Percentiles rank a stretch among this genome's conserved stretches.
phyloP scores from a whole-genome alignment of 2,888 invertebrate species.

The Argyresthia albistria region DNA sequence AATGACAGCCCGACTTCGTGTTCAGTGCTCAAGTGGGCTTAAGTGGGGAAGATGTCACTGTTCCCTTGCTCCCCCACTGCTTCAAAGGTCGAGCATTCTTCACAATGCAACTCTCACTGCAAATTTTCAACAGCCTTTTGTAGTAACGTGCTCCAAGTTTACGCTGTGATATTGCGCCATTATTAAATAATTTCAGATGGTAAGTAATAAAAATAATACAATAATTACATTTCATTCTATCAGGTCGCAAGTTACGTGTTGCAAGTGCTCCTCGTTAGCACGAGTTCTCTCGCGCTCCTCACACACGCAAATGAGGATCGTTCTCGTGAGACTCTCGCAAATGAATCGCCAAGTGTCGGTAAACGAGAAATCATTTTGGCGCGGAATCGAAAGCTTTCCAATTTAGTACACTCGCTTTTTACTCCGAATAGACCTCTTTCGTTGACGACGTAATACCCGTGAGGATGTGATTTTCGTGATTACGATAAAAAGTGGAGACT shows the following conservation, averaged over 20 bases:
- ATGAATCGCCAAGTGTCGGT: slow-evolving; percentile 56
- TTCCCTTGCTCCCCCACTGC: slow-evolving; percentile 40
- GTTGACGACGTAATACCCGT: not conserved
- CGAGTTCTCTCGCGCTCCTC: slow-evolving; percentile 22
- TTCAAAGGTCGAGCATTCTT: slow-evolving; percentile 46
- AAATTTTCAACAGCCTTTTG: slow-evolving; percentile 55
- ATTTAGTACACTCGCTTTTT: slow-evolving; percentile 37
- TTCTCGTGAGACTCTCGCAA: slow-evolving; percentile 40
- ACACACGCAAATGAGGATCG: slow-evolving; percentile 55
- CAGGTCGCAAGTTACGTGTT: not conserved
- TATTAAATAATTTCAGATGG: not conserved
- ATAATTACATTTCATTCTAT: too few relatives aligned
- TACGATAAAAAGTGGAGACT: not conserved
- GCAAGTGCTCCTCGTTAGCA: slow-evolving; percentile 1
- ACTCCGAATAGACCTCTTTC: slow-evolving; percentile 13
- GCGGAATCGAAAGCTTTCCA: slow-evolving; percentile 36
- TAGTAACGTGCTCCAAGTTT: not conserved
- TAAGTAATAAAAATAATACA: too few relatives aligned
- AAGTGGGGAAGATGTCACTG: slow-evolving; percentile 55
- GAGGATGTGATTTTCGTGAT: slow-evolving; percentile 1
- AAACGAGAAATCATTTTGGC: slow-evolving; percentile 45
- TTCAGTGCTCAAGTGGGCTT: slow-evolving; percentile 24
- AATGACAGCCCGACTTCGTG: slow-evolving; percentile 49
- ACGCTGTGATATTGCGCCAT: not conserved
- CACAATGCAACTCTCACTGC: slow-evolving; percentile 38